Conservation (phyloP, 2,113 vertebrate species). For the Dascyllus trimaculatus region DNA sequence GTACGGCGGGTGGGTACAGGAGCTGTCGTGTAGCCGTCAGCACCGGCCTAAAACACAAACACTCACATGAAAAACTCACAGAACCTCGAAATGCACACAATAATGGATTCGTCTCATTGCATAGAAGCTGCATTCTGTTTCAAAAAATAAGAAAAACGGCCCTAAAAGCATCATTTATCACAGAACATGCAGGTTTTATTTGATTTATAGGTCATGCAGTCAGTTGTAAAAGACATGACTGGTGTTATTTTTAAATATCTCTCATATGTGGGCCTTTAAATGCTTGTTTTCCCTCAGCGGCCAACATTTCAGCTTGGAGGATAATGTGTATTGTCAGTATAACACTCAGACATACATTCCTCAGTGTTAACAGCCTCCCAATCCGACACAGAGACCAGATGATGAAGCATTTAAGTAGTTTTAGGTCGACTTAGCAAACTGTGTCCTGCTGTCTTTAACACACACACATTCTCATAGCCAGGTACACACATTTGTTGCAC, state of each 20-base stretch:
- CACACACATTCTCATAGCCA: slow-evolving; percentile 1
- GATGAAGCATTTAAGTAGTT: slow-evolving; percentile 31
- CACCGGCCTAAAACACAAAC: not conserved
- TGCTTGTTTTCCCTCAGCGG: too few relatives aligned
- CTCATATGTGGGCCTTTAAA: too few relatives aligned
- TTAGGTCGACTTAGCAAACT: slow-evolving; percentile 32
- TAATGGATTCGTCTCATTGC: too few relatives aligned
- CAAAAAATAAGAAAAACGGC: too few relatives aligned
- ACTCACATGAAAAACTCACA: not conserved
- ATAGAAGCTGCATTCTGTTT: too few relatives aligned
- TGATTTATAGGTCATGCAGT: too few relatives aligned
- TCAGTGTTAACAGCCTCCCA: not conserved
- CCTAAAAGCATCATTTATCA: too few relatives aligned
- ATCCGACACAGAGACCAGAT: slow-evolving; percentile 11
- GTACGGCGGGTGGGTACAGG: not conserved
- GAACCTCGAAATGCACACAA: not conserved
- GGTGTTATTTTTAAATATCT: too few relatives aligned
- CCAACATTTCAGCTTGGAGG: too few relatives aligned
- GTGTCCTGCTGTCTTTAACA: slow-evolving; percentile 45
- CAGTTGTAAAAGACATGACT: too few relatives aligned
- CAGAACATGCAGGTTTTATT: too few relatives aligned
- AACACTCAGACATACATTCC: too few relatives aligned
- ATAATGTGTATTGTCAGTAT: not conserved
- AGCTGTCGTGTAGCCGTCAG: slow-evolving; percentile 33
- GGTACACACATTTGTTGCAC: not conserved